A percentile compares a stretch with the other conserved stretches of the same genome.
These are phyloP conservation scores for Vombatus ursinus DNA, from an alignment of 2,113 vertebrate genomes.

Conservation along the genomic window DNA sequence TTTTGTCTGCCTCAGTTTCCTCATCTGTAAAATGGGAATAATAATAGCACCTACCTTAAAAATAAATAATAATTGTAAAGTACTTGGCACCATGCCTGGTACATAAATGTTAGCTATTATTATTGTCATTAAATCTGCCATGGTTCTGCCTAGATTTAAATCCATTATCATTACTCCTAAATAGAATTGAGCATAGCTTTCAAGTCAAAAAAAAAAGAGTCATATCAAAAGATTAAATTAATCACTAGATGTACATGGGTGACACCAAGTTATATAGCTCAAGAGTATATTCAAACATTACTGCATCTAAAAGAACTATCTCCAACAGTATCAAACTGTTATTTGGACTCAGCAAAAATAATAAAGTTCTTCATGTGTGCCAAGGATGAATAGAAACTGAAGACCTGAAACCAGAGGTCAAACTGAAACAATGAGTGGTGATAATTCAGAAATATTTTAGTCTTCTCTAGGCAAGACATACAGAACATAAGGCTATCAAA, in stretches of 20 bases:
- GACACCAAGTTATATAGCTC: not conserved
- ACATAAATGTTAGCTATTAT: not conserved
- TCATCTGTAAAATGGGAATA: not conserved
- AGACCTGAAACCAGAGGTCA: not conserved
- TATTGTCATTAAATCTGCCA: not conserved
- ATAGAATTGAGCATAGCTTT: not conserved
- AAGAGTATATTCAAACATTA: not conserved
- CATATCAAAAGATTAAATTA: not conserved
- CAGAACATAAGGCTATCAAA: not conserved
- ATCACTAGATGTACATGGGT: not conserved
- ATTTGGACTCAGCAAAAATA: not conserved
- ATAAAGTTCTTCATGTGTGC: not conserved
- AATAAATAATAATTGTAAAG: not conserved
- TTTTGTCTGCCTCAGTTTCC: not conserved
- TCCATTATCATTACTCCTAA: not conserved
- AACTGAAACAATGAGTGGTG: not conserved
- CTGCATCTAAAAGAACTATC: not conserved
- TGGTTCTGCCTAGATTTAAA: not conserved
- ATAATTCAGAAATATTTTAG: not conserved
- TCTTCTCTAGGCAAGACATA: not conserved
- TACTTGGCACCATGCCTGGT: not conserved
- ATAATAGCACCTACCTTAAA: not conserved
- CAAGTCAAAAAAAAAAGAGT: not conserved
- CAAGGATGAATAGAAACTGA: not conserved
- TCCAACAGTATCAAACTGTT: not conserved